phyloP scores from a whole-genome alignment of 2,797 vertebrate species.

The Chanos chanos region DNA sequence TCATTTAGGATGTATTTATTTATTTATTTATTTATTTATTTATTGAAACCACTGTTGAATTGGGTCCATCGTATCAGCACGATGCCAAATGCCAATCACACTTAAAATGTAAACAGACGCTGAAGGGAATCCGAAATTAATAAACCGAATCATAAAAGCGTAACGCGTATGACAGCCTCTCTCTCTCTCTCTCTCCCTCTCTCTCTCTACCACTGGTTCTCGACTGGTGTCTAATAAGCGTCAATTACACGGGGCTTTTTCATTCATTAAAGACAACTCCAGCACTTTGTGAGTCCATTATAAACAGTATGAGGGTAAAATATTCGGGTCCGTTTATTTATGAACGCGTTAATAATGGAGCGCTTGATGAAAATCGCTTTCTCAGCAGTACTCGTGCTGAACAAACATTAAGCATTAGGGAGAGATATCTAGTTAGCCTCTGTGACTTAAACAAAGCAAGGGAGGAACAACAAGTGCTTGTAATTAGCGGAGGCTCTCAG shows the following conservation, averaged over 20 bases:
- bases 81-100: slow-evolving; percentile 60
- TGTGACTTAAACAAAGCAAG: slow-evolving; percentile 85
- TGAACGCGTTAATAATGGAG: slow-evolving; percentile 90
- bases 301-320: slow-evolving; percentile 86
- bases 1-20: no score
- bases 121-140: slow-evolving; percentile 69
- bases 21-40: not conserved
- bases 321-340: slow-evolving; percentile 88
- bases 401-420: slow-evolving; percentile 82
- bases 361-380: slow-evolving; percentile 74
- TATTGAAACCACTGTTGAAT: no score
- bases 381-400: slow-evolving; percentile 82
- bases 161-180: slow-evolving; percentile 66
- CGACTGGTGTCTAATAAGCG: slow-evolving; percentile 81
- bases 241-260: slow-evolving; percentile 85
- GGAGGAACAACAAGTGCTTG: slow-evolving; percentile 84
- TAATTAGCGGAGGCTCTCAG: slow-evolving; percentile 87
- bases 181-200: slow-evolving; percentile 12
- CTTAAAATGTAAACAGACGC: slow-evolving; percentile 67
- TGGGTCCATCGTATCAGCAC: no score
- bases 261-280: slow-evolving; percentile 83
- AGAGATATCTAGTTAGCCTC: slow-evolving; percentile 86
- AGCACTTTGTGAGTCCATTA: slow-evolving; percentile 85
- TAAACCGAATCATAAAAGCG: slow-evolving; percentile 62
- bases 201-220: slow-evolving; percentile 37